These are phyloP conservation scores for Temnothorax nylanderi DNA, from an alignment of 1,140 invertebrate genomes.

Conservation along the genomic window DNA sequence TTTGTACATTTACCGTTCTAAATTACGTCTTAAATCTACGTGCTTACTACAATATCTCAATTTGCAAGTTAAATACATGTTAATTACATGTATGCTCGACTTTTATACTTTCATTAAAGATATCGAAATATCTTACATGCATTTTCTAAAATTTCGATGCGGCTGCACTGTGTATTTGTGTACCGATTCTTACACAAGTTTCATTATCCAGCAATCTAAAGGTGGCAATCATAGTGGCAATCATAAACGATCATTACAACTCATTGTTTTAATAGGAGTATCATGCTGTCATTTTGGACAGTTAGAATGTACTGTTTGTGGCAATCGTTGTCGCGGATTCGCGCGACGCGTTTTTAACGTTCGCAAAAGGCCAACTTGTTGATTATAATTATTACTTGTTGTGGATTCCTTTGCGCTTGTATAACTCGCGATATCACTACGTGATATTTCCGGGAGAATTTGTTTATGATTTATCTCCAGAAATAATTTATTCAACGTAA, in stretches of 20 bases:
- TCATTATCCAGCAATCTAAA: slow-evolving; percentile 27
- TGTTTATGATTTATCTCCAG: slow-evolving; percentile 51
- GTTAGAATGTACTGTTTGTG: not conserved
- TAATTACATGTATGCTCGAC: not conserved
- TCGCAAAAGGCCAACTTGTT: slow-evolving; percentile 38
- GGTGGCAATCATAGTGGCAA: not conserved
- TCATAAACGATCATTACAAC: slow-evolving; percentile 3
- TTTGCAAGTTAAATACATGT: slow-evolving; percentile 18
- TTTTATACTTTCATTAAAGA: not conserved
- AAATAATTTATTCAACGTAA: not conserved
- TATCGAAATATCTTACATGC: not conserved
- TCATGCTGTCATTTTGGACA: not conserved
- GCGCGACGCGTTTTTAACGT: slow-evolving; percentile 62
- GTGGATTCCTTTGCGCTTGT: slow-evolving; percentile 9
- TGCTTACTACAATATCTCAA: not conserved
- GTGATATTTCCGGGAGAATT: slow-evolving; percentile 1
- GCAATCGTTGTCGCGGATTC: slow-evolving; percentile 48
- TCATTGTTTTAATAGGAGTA: slow-evolving; percentile 17
- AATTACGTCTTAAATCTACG: not conserved
- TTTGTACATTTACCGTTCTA: not conserved
- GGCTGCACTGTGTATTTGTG: not conserved
- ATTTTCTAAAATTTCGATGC: slow-evolving; percentile 5
- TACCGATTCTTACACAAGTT: not conserved
- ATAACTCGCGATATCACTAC: not conserved
- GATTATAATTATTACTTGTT: slow-evolving; percentile 72